Base-by-base conservation (phyloP, 2,797 vertebrate genomes). In the Pterois miles region DNA sequence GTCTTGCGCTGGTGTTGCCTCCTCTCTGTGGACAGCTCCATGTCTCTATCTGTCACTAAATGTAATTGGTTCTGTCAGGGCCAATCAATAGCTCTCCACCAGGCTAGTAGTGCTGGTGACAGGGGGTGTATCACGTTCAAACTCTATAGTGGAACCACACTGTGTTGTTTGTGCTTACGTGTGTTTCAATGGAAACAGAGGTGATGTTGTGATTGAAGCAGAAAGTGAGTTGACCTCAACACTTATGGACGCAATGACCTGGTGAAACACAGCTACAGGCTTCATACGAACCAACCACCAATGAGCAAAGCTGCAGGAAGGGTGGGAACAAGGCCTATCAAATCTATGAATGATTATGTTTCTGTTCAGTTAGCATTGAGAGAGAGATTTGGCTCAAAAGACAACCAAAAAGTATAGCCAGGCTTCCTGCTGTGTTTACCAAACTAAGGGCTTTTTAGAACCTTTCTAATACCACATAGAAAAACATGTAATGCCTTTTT, bases 51-150 rank as follows among this genome's bases (percentile, higher is more conserved):
- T 92, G 86, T 88, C 88, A 90, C 87, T 89, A 88, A 91, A 91
- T 90, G 91, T 94, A 94, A 94, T 94, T 92, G 93, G 90, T 93
- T 94, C 92, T 93, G 92, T 93, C 94, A 92, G 81, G 82, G 66
- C 90, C 92, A 93, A 93, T 94, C 92, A 93, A 92, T 93, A 91
- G 87, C 88, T 89, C 88, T 85, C 88, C 74, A 50, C 81, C 87
- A 91, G 88, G 84, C 83, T 80, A 27, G 86, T 74, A 86, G 81
- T 86, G 85, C 79, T 66, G 86, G 78, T 90, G 92, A 91, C 89
- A 89, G 87, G 78, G 70, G 85, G 84, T 82, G 86, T 83, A 90
- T 90, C 87, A 82, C 89, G 92, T 83, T 86, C 89, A 88, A 83
- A 88, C 87, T 86, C 71, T 72, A 69, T 78, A 82, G 76, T 65